Evolutionary conservation across 1,140 invertebrate genomes (phyloP), one percentile per base, ranked within the genome.

Genomic region (Protaetia brevitarsis): DNA sequence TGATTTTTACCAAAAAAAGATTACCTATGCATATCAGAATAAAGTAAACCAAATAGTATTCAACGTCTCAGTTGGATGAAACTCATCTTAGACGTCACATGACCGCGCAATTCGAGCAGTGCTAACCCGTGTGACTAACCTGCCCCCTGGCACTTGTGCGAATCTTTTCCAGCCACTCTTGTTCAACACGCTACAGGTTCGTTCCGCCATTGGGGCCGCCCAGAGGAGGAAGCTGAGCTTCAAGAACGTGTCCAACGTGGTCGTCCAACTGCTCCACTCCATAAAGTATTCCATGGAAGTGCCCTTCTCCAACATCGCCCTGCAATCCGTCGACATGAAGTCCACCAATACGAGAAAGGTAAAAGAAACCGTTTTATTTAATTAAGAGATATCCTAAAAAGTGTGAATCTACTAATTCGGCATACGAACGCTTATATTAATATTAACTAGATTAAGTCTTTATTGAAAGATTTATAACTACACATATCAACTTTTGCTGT

Each of bases 281-380:
- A 94, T 95, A 72, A 95, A 94, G 78, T 95, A 94, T 79, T 94
- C 92, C 66, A 91, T 95, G 71, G 93, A 95, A 76, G 92, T 95
- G 56, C 94, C 94, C 0, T 96, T 96, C 79, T 92, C 91, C 60
- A 94, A 95, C 78, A 94, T 95, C 82, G 88, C 91, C 60, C 86
- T 89, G 30, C 86, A 83, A 16, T 81, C 83, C 3, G 80, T 83
- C 64, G 85, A 87, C 41, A 77, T 84, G 28, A 87, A 87, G 74
- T 81, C 83, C 30, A 84, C 84, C 65, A 83, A 83, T 65, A 83
- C 85, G 26, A 81, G 85, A 73, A 87, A 88, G 84, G 86, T 87
- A 81, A 79, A 72, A 68, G n/a, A 5, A 27, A 51, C 21, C 6
- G 21, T 19, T 19, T 21, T 7, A 26, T 6, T 10, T 60, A 11